These are phyloP conservation scores for Drosophila phalerata DNA, from an alignment of 2,888 invertebrate species.

Conservation along the genomic window DNA sequence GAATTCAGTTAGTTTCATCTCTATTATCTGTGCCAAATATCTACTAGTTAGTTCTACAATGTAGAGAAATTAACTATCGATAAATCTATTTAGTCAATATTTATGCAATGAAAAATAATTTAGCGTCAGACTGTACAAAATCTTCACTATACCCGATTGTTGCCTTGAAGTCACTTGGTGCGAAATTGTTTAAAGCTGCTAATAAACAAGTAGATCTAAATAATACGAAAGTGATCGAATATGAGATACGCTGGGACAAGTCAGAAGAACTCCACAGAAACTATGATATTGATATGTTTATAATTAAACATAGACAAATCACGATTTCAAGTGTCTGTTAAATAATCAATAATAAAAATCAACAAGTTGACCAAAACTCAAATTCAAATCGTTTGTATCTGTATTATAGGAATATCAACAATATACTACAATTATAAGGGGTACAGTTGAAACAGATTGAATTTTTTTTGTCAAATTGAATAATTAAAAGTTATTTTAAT, in stretches of 20 bases:
- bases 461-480: too few relatives aligned
- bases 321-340: too few relatives aligned
- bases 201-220: slow-evolving; percentile 15
- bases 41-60: slow-evolving; percentile 34
- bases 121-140: slow-evolving; percentile 29
- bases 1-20: slow-evolving; percentile 8
- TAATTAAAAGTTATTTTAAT: too few relatives aligned
- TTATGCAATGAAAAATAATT: slow-evolving; percentile 16
- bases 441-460: too few relatives aligned
- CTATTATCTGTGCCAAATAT: slow-evolving; percentile 16
- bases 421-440: too few relatives aligned
- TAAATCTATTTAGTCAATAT: slow-evolving; percentile 9
- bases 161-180: slow-evolving; percentile 38
- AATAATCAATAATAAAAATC: too few relatives aligned
- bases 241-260: slow-evolving; percentile 15
- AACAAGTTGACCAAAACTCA: too few relatives aligned
- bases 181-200: slow-evolving; percentile 24
- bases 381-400: too few relatives aligned
- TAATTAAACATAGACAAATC: too few relatives aligned
- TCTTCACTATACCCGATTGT: slow-evolving; percentile 16
- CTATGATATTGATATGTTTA: too few relatives aligned
- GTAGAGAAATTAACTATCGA: slow-evolving; percentile 30
- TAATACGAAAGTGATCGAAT: not conserved
- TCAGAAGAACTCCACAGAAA: too few relatives aligned
- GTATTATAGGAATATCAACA: too few relatives aligned